Conservation (phyloP, 1,140 invertebrate genomes). For the Aphis craccivora region DNA sequence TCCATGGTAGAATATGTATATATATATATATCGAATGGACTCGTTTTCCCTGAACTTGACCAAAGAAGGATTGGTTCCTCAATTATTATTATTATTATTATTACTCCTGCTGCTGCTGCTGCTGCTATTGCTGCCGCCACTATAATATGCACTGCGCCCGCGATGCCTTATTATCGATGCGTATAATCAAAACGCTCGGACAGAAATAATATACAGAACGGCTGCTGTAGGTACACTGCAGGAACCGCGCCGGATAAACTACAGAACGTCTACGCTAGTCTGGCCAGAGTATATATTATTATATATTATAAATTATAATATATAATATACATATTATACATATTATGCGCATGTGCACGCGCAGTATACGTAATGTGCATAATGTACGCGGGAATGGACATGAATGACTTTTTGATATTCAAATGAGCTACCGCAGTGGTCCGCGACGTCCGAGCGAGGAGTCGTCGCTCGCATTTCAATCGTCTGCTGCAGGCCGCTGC, state of each 20-base stretch:
- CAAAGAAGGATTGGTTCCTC: slow-evolving; percentile 52
- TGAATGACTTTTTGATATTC: slow-evolving; percentile 50
- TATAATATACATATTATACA: neutral
- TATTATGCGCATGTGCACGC: neutral
- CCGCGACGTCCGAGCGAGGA: neutral
- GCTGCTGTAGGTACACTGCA: neutral
- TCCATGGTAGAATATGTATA: neutral
- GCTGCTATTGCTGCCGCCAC: neutral
- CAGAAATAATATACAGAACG: neutral
- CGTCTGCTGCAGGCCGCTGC: neutral
- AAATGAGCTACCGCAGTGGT: slow-evolving; percentile 12
- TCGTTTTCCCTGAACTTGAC: slow-evolving; percentile 43
- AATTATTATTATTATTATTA: slow-evolving; percentile 7
- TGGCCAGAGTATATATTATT: neutral
- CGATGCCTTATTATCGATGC: slow-evolving; percentile 11
- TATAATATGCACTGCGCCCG: neutral
- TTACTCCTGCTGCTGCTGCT: neutral
- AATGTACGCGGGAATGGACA: neutral
- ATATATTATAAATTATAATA: neutral
- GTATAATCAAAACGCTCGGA: slow-evolving; percentile 21
- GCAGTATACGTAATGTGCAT: neutral
- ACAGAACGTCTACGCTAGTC: neutral
- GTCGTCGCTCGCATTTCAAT: slow-evolving; percentile 38
- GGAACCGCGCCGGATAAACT: slow-evolving; percentile 13
- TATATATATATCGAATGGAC: neutral